These are phyloP conservation scores for Sipha maydis DNA, from an alignment of 2,888 invertebrate genomes.

Conservation along the genomic window DNA sequence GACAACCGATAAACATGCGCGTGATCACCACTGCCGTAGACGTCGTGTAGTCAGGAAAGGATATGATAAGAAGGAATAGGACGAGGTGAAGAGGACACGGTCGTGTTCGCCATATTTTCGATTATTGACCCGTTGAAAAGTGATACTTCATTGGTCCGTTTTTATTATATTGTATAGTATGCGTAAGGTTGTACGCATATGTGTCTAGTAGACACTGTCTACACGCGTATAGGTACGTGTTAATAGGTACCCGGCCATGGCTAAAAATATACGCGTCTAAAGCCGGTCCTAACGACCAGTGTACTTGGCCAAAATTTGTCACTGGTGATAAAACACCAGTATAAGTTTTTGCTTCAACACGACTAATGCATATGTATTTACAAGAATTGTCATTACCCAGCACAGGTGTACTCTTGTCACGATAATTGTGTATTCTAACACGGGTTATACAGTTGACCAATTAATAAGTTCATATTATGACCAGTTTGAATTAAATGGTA, in stretches of 20 bases:
- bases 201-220: too few relatives aligned
- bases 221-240: neutral
- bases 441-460: too few relatives aligned
- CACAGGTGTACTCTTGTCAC: too few relatives aligned
- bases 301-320: too few relatives aligned
- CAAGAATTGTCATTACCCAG: too few relatives aligned
- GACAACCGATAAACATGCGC: neutral
- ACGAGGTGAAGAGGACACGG: neutral
- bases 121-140: conserved; percentile 21
- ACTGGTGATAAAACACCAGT: too few relatives aligned
- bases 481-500: too few relatives aligned
- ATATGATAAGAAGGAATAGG: neutral
- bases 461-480: too few relatives aligned
- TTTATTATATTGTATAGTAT: neutral
- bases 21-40: neutral
- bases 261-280: neutral
- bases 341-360: too few relatives aligned
- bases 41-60: neutral
- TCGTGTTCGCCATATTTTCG: conserved; percentile 10
- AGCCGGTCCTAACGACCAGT: too few relatives aligned
- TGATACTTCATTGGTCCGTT: neutral
- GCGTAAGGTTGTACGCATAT: neutral
- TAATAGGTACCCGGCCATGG: neutral
- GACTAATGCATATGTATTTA: too few relatives aligned
- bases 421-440: too few relatives aligned